Conservation (phyloP, 2,888 invertebrate species). For the Lasioglossum leucozonium region DNA sequence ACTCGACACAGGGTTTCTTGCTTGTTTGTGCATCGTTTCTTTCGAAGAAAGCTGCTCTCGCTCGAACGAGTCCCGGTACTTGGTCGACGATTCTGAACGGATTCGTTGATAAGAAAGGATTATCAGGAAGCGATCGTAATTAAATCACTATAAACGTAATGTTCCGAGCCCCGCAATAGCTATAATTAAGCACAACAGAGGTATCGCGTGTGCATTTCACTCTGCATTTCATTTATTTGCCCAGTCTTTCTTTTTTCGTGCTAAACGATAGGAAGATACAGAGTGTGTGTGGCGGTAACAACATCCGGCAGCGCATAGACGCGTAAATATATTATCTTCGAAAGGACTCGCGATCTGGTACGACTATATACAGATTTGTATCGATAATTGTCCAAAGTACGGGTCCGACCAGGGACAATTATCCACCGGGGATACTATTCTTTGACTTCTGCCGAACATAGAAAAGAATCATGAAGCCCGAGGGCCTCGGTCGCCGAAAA, state of each 20-base stretch:
- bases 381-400: no score
- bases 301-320: constrained; percentile 28
- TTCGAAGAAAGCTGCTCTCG: neutral
- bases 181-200: neutral
- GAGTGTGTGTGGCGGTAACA: constrained; percentile 20
- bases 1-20: constrained; percentile 18
- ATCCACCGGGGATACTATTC: no score
- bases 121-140: constrained; percentile 63
- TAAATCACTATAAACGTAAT: constrained; percentile 46
- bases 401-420: no score
- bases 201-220: constrained; percentile 32
- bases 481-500: no score
- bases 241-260: constrained; percentile 13
- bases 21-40: constrained; percentile 6
- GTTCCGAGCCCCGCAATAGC: neutral
- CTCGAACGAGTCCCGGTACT: neutral
- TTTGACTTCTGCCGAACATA: no score
- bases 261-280: constrained; percentile 16
- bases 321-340: constrained; percentile 13
- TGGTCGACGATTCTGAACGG: neutral
- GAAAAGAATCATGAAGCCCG: no score
- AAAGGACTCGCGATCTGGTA: neutral
- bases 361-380: no score
- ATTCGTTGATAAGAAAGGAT: constrained; percentile 42
- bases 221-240: neutral